Evolutionary conservation across 1,140 invertebrate genomes (phyloP), one percentile per base, ranked within the genome.

Genomic region (Neuroterus valhalla): DNA sequence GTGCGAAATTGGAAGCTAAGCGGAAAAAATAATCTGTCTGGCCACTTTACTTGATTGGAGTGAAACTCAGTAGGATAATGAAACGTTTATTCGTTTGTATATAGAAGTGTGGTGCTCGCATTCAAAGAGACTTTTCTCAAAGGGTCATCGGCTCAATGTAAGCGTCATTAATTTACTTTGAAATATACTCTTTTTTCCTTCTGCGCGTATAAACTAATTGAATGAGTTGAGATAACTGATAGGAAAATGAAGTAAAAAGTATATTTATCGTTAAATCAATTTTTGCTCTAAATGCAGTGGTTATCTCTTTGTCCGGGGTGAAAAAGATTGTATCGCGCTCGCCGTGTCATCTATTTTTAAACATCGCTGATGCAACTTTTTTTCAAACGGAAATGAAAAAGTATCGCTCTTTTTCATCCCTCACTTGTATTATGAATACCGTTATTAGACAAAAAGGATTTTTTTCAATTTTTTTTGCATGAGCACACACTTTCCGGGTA

Each of bases 31-130:
- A 23, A 31, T 62, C 55, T 62, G 77, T 74, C 74, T 74, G 78
- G 77, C 74, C 80, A 78, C 72, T 81, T 81, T 81, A 68, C 45
- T 70, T 77, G 77, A 81, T 79, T 81, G 75, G 75, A 77, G 77
- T 74, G 75, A 81, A 77, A 81, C 77, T 78, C 78, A 75, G 79
- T 71, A 71, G 66, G 71, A 81, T 77, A 77, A 81, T 81, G 72
- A 77, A 81, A 77, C 62, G 76, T 62, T 62, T 62, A 62, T 62
- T 62, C 55, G 55, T 62, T 62, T 31, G 55, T 31, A 26, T 23
- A 26, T 26, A 26, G 31, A 62, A 31, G 23, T 62, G 31, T 23
- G 31, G 26, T 23, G 26, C 26, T 12, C 26, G 31, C 55, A 38
- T 62, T 62, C 55, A 62, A 62, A 62, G 23, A 31, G 21, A 31